Percentiles rank a stretch among this genome's conserved stretches.
These are phyloP conservation scores for Hirtodrosophila confusa DNA, from an alignment of 2,888 invertebrate genomes.

Conservation along the genomic window DNA sequence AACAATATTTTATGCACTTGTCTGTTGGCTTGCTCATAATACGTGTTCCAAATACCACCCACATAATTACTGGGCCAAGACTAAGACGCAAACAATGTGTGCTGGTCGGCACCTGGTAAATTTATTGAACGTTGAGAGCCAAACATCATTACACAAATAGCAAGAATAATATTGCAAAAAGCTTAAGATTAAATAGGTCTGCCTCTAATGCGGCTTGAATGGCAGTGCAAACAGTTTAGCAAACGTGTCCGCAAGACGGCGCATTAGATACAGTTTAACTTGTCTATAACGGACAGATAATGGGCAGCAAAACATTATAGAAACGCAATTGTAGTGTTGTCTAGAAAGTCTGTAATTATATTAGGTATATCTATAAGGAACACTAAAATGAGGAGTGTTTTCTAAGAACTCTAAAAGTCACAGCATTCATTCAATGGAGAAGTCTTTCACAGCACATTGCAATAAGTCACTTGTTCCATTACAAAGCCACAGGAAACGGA, in stretches of 20 bases:
- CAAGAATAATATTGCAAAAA: conserved; percentile 41
- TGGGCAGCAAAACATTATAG: not conserved
- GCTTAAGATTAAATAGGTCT: conserved; percentile 45
- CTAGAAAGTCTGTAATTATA: conserved; percentile 12
- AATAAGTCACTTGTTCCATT: conserved; percentile 5
- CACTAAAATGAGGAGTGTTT: too few species aligned
- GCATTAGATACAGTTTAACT: conserved; percentile 31
- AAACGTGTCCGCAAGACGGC: conserved; percentile 16
- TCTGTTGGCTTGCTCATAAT: conserved; percentile 41
- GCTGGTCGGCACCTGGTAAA: conserved; percentile 33
- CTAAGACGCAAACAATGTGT: conserved; percentile 12
- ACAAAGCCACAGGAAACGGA: conserved; percentile 12
- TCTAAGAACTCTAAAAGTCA: not conserved
- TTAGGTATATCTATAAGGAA: not conserved
- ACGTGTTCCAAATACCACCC: conserved; percentile 59
- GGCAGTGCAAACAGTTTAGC: conserved; percentile 35
- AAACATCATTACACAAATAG: conserved; percentile 57
- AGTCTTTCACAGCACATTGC: not conserved
- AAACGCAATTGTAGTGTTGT: not conserved
- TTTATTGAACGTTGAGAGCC: conserved; percentile 44
- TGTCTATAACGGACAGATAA: conserved; percentile 19
- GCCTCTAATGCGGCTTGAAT: conserved; percentile 51
- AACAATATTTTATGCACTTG: conserved; percentile 66
- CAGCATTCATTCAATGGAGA: not conserved
- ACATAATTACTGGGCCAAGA: conserved; percentile 53